Conservation (phyloP, 2,113 vertebrate species). For the Serinus canaria region DNA sequence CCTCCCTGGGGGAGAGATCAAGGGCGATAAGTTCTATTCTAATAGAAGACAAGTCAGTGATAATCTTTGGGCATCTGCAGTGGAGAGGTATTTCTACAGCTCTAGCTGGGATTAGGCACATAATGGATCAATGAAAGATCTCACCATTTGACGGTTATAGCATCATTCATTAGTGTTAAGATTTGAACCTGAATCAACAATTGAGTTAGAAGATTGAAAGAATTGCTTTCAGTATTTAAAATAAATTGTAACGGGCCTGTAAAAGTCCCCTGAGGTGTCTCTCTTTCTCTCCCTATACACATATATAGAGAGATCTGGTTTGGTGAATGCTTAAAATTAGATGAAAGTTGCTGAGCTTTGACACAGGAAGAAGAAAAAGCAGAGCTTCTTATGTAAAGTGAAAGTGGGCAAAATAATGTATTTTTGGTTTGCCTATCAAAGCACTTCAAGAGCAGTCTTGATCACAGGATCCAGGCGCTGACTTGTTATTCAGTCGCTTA, state of each 20-base stretch:
- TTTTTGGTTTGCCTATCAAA: constrained; percentile 4
- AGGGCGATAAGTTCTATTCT: background rate
- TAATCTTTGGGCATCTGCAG: constrained; percentile 32
- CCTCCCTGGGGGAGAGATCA: background rate
- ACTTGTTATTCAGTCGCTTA: constrained; percentile 26
- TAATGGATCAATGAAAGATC: constrained; percentile 37
- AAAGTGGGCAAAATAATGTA: background rate
- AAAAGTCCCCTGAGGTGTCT: constrained; percentile 22
- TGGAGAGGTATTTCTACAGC: constrained; percentile 37
- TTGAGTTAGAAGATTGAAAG: constrained; percentile 27
- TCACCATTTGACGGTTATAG: background rate
- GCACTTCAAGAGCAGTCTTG: constrained; percentile 5
- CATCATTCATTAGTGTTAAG: constrained; percentile 14
- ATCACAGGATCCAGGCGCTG: background rate
- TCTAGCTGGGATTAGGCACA: constrained; percentile 22
- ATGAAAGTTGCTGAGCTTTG: constrained; percentile 25
- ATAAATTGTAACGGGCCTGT: background rate
- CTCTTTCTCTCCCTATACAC: background rate
- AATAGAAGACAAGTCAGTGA: constrained; percentile 12
- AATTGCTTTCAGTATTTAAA: background rate
- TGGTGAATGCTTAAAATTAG: constrained; percentile 30
- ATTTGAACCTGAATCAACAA: constrained; percentile 45
- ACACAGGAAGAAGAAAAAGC: background rate
- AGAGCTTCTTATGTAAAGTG: background rate
- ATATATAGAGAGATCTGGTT: background rate